Conservation (phyloP, 2,113 vertebrate species). For the Caretta caretta region DNA sequence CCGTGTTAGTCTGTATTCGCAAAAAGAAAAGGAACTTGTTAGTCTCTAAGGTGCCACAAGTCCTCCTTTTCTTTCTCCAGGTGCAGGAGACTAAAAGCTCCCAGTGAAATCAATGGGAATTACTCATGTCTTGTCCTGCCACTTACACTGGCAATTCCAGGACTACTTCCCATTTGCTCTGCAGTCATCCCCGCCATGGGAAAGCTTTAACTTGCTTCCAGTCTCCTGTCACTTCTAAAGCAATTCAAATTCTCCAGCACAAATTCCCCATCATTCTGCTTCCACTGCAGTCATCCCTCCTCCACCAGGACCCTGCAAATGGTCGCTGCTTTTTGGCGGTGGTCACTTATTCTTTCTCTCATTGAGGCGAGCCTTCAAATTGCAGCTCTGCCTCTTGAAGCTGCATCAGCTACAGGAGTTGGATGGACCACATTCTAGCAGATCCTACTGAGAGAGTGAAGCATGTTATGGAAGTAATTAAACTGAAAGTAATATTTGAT, state of each 20-base stretch:
- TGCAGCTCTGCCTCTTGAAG: not conserved
- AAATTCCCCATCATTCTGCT: not conserved
- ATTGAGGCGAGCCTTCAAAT: accelerated
- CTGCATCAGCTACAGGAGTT: not conserved
- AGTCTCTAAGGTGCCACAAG: too few species aligned
- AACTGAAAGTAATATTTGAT: not conserved
- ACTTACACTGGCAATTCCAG: not conserved
- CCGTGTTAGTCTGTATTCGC: too few species aligned
- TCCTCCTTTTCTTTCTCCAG: not conserved
- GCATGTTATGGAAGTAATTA: not conserved
- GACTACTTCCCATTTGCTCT: not conserved
- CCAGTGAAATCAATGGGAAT: not conserved
- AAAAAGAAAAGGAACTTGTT: too few species aligned
- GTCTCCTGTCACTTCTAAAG: not conserved
- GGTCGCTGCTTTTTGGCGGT: accelerated
- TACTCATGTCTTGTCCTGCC: not conserved
- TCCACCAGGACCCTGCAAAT: accelerated
- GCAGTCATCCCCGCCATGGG: not conserved
- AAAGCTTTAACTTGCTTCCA: not conserved
- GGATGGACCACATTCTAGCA: not conserved
- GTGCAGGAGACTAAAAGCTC: not conserved
- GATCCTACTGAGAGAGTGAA: accelerated
- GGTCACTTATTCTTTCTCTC: not conserved
- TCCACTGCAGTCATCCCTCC: not conserved
- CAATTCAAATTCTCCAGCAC: accelerated